A percentile compares a stretch with the other conserved stretches of the same genome.
Evolutionary conservation across 2,888 invertebrate genomes (phyloP).

Genomic region (Andrena bicolor): DNA sequence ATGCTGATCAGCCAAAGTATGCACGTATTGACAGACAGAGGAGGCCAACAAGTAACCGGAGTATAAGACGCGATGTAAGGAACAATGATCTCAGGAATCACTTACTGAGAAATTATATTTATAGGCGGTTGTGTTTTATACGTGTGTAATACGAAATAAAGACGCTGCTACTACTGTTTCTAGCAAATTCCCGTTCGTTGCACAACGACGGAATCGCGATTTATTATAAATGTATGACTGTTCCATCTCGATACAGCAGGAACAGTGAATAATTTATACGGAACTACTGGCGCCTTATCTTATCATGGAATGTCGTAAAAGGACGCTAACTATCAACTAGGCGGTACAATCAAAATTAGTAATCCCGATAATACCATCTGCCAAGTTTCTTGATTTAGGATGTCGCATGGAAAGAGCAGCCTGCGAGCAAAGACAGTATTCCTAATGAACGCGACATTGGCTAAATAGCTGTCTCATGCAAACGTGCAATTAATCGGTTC

Average conservation of each 20-base stretch:
- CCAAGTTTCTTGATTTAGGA: not conserved
- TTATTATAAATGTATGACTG: not conserved
- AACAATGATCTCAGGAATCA: not conserved
- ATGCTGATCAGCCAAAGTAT: conserved; percentile 28
- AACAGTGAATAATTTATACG: not conserved
- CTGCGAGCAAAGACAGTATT: not conserved
- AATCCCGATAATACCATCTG: not conserved
- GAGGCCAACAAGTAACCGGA: not conserved
- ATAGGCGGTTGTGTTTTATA: not conserved
- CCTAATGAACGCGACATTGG: not conserved
- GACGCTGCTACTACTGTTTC: not conserved
- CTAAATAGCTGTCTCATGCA: no score
- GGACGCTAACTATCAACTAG: not conserved
- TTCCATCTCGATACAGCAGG: not conserved
- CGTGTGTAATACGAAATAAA: not conserved
- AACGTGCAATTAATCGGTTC: no score
- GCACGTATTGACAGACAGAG: not conserved
- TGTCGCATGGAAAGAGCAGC: not conserved
- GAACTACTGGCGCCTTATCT: conserved; percentile 38
- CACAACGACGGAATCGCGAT: not conserved
- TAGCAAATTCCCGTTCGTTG: not conserved
- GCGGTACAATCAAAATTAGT: not conserved
- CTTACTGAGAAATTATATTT: not conserved
- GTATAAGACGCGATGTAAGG: not conserved
- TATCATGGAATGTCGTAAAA: not conserved